phyloP scores from a whole-genome alignment of 2,113 vertebrate species.

The Megaceryle maxima region DNA sequence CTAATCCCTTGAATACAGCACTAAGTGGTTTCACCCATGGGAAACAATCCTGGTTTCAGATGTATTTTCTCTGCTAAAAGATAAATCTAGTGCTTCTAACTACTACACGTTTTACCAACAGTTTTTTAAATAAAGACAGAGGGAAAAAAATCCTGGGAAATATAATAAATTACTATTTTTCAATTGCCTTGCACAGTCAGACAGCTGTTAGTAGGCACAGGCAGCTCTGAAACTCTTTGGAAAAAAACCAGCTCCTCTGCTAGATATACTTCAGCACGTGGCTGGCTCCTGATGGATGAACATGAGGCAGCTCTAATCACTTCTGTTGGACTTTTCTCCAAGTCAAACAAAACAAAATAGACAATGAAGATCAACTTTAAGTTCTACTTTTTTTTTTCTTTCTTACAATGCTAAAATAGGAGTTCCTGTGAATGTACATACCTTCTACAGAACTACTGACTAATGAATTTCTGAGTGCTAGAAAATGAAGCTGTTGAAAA shows the following conservation, averaged over 20 bases:
- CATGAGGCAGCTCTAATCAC: not conserved
- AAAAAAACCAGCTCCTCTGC: not conserved
- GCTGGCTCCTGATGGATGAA: not conserved
- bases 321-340: not conserved
- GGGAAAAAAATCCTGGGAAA: not conserved
- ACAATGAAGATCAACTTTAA: not conserved
- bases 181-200: not conserved
- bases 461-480: not conserved
- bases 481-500: not conserved
- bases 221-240: not conserved
- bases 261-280: not conserved
- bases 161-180: not conserved
- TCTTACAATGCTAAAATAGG: not conserved
- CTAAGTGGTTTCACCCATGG: not conserved
- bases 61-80: not conserved
- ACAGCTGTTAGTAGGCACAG: not conserved
- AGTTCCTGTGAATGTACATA: not conserved
- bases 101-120: not conserved
- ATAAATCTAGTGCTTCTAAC: not conserved
- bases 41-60: not conserved
- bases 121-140: not conserved
- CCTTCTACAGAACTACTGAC: not conserved
- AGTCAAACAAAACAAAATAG: not conserved
- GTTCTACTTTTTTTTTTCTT: not conserved
- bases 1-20: not conserved